Percentiles rank a stretch among this genome's conserved stretches.
Evolutionary conservation across 2,888 invertebrate species (phyloP).

Genomic region (Dascillus cervinus): DNA sequence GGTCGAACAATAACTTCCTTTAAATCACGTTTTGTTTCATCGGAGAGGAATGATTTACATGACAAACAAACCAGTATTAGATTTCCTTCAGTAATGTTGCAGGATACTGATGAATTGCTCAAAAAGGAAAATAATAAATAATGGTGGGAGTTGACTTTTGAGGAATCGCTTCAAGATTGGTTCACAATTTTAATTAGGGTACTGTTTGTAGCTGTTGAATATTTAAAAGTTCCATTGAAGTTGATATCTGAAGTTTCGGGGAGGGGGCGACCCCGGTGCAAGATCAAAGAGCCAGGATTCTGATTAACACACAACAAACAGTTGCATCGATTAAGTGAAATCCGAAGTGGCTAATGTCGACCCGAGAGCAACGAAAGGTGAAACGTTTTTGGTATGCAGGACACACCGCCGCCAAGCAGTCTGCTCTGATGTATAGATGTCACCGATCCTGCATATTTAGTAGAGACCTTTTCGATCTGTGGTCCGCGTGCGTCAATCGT

Average conservation of each 20-base stretch:
- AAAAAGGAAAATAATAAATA: too few species aligned
- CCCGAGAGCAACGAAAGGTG: conserved; percentile 3
- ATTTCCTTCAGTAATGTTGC: conserved; percentile 15
- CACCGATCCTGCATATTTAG: conserved; percentile 38
- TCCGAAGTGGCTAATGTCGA: conserved; percentile 26
- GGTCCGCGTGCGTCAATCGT: too few species aligned
- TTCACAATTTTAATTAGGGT: too few species aligned
- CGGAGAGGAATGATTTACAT: conserved; percentile 23
- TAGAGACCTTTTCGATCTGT: conserved; percentile 23
- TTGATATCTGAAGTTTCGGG: conserved; percentile 24
- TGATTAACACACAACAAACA: conserved; percentile 32
- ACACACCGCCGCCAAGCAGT: conserved; percentile 16
- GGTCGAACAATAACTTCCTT: too few species aligned
- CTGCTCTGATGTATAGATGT: conserved; percentile 37
- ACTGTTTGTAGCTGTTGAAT: too few species aligned
- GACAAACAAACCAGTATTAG: conserved; percentile 25
- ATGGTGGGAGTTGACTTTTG: too few species aligned
- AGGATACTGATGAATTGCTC: conserved; percentile 19
- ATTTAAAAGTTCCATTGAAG: conserved; percentile 35
- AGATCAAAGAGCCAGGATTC: conserved; percentile 34
- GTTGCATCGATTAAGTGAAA: conserved; percentile 28
- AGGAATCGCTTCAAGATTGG: too few species aligned
- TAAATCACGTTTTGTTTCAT: conserved; percentile 24
- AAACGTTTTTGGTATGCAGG: conserved; percentile 27
- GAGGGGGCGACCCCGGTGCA: conserved; percentile 14